Conservation (phyloP, 2,888 invertebrate species). For the Nemapogon koenigi region DNA sequence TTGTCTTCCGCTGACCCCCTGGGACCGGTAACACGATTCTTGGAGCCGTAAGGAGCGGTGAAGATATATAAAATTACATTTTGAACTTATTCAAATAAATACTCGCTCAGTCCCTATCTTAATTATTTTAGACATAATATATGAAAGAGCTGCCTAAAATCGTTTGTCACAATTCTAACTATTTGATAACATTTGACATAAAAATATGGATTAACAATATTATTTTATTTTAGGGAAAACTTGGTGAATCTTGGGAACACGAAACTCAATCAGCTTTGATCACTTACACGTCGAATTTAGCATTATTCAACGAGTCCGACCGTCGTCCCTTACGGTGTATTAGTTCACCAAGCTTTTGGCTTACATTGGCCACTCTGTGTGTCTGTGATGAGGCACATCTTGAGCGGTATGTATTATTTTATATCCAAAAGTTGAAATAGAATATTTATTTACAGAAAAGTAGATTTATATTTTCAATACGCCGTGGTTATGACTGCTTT, state of each 20-base stretch:
- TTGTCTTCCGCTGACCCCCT: too few relatives aligned
- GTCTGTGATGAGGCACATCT: conserved; percentile 92
- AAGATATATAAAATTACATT: too few relatives aligned
- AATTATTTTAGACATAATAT: too few relatives aligned
- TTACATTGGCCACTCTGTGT: conserved; percentile 91
- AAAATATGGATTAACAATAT: neutral
- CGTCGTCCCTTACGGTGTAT: conserved; percentile 81
- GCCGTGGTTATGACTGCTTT: too few relatives aligned
- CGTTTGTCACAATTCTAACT: too few relatives aligned
- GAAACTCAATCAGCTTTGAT: conserved; percentile 90
- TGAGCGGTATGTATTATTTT: conserved; percentile 54
- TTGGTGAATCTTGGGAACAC: conserved; percentile 84
- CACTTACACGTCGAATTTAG: conserved; percentile 83
- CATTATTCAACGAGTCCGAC: conserved; percentile 78
- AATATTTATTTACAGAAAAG: neutral
- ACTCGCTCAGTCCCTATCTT: too few relatives aligned
- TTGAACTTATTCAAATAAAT: too few relatives aligned
- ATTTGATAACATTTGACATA: too few relatives aligned
- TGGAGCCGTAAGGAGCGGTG: too few relatives aligned
- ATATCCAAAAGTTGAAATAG: neutral
- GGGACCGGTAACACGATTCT: too few relatives aligned
- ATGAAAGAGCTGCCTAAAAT: too few relatives aligned
- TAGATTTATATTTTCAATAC: too few relatives aligned
- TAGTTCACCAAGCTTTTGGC: conserved; percentile 86
- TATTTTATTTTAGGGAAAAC: conserved; percentile 72